Conservation (phyloP, 2,113 vertebrate species). For the Orientallactaga bullata region DNA sequence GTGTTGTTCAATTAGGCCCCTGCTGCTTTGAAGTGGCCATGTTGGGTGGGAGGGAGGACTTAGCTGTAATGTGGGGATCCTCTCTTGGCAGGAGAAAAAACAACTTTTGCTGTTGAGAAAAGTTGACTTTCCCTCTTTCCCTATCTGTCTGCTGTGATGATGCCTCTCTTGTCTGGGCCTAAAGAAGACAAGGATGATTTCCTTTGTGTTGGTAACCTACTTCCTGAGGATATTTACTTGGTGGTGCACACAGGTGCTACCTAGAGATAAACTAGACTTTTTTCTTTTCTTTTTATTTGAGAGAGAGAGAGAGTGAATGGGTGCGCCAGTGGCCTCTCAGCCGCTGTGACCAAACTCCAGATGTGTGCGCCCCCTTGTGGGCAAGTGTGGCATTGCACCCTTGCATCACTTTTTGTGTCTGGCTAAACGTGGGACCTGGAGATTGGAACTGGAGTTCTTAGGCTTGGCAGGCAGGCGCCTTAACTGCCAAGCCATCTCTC, state of each 20-base stretch:
- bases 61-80: conserved; percentile 18
- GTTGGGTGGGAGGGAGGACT: conserved; percentile 25
- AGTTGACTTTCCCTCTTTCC: conserved; percentile 62
- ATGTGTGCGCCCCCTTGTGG: no score
- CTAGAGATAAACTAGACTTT: conserved; percentile 76
- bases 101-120: conserved; percentile 64
- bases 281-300: no score
- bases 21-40: conserved; percentile 75
- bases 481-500: no score
- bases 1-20: conserved; percentile 43
- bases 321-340: no score
- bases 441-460: no score
- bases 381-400: no score
- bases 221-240: conserved; percentile 76
- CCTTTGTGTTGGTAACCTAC: conserved; percentile 77
- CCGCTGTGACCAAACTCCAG: no score
- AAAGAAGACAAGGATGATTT: conserved; percentile 63
- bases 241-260: conserved; percentile 74
- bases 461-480: no score
- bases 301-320: no score
- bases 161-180: conserved; percentile 67
- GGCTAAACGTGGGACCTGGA: no score
- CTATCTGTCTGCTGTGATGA: conserved; percentile 44
- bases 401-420: no score
- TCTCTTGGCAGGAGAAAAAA: conserved; percentile 78